These are phyloP conservation scores for Schizothorax lantsangensis DNA, from an alignment of 2,797 vertebrate genomes.

Conservation along the genomic window DNA sequence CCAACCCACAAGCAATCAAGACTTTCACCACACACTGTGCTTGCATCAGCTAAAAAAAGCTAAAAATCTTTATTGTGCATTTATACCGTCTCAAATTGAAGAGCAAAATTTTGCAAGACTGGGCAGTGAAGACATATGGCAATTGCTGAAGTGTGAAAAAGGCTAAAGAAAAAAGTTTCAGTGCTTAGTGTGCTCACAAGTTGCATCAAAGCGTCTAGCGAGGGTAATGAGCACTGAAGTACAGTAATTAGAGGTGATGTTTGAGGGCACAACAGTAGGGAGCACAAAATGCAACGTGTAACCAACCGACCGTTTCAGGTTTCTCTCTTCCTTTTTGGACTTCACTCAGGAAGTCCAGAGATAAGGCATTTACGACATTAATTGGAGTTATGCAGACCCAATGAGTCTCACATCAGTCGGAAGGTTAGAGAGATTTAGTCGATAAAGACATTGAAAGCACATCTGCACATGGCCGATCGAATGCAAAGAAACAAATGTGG, in stretches of 20 bases:
- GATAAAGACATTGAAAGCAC: slow-evolving; percentile 28
- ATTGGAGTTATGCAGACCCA: slow-evolving; percentile 15
- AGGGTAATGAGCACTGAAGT: slow-evolving; percentile 20
- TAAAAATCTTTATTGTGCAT: slow-evolving; percentile 1
- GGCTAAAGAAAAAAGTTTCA: background rate
- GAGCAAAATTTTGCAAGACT: background rate
- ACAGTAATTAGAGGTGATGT: slow-evolving; percentile 34
- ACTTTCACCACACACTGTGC: background rate
- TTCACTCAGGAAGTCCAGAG: background rate
- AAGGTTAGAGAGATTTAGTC: slow-evolving; percentile 17
- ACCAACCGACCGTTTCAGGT: slow-evolving; percentile 25
- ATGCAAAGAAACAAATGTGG: slow-evolving; percentile 31
- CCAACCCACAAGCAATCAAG: slow-evolving; percentile 13
- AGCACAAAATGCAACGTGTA: slow-evolving; percentile 25
- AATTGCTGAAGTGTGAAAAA: slow-evolving; percentile 18
- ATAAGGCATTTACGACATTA: slow-evolving; percentile 14
- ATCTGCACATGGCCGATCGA: slow-evolving; percentile 3
- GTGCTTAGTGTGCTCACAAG: background rate
- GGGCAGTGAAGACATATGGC: slow-evolving; percentile 19
- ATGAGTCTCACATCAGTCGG: background rate
- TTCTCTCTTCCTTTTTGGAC: background rate
- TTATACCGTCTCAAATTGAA: background rate
- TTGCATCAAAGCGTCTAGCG: background rate
- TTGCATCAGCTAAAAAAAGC: slow-evolving; percentile 19
- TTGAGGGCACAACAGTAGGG: slow-evolving; percentile 9